Evolutionary conservation across 2,113 vertebrate genomes (phyloP).

Genomic region (Anas platyrhynchos): DNA sequence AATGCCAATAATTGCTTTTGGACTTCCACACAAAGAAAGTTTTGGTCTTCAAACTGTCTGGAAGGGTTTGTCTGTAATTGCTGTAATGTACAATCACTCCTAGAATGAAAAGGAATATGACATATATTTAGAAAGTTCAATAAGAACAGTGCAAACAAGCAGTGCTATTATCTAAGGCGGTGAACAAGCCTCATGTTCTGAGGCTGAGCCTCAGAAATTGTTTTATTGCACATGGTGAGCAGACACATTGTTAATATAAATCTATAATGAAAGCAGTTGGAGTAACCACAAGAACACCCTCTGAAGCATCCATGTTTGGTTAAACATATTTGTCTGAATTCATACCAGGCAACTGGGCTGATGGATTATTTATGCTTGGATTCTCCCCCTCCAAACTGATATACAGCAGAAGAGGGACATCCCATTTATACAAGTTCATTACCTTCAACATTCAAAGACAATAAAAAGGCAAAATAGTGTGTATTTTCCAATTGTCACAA

Average conservation of each 20-base stretch:
- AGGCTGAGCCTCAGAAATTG: slow-evolving; percentile 53
- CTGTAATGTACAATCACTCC: slow-evolving; percentile 69
- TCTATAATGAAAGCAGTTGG: slow-evolving; percentile 54
- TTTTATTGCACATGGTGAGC: slow-evolving; percentile 65
- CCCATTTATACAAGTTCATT: not conserved
- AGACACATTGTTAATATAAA: slow-evolving; percentile 56
- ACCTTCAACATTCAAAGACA: not conserved
- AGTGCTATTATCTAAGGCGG: slow-evolving; percentile 38
- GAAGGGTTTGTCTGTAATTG: slow-evolving; percentile 76
- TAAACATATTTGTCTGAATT: slow-evolving; percentile 56
- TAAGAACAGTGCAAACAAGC: slow-evolving; percentile 69
- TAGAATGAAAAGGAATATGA: slow-evolving; percentile 73
- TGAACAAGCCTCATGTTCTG: slow-evolving; percentile 53
- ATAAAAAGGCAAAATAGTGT: not conserved
- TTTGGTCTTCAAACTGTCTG: slow-evolving; percentile 73
- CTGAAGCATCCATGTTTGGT: slow-evolving; percentile 34
- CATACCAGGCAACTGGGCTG: slow-evolving; percentile 43
- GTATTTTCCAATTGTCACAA: not conserved
- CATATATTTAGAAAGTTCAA: slow-evolving; percentile 74
- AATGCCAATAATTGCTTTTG: slow-evolving; percentile 76
- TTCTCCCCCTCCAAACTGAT: not conserved
- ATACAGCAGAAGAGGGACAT: not conserved
- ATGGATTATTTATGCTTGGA: slow-evolving; percentile 33
- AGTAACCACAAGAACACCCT: slow-evolving; percentile 55
- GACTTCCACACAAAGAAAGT: slow-evolving; percentile 74